Conservation (phyloP, 2,797 vertebrate species). For the Galaxias olidus region DNA sequence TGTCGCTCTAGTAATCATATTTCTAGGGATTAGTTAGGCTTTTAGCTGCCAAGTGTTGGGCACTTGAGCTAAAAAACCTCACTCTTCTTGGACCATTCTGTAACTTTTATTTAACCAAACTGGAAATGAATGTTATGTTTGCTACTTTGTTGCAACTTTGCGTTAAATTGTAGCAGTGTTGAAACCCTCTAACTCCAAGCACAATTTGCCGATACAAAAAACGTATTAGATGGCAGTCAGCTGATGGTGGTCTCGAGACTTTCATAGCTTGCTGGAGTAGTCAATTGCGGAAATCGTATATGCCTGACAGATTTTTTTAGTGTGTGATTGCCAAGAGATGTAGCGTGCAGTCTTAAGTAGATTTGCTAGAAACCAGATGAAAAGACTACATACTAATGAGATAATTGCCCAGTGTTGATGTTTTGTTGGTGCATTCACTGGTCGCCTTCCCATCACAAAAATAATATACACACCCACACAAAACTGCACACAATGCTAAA, state of each 20-base stretch:
- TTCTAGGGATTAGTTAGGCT: too few relatives aligned
- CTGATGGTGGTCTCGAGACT: not conserved
- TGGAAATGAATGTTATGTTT: not conserved
- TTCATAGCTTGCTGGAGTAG: not conserved
- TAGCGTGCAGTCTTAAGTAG: not conserved
- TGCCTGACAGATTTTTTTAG: not conserved
- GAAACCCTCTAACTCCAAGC: not conserved
- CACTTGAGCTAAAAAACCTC: too few relatives aligned
- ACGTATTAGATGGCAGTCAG: not conserved
- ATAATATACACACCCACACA: not conserved
- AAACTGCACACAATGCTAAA: not conserved
- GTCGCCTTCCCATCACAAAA: too few relatives aligned
- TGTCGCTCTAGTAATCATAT: too few relatives aligned
- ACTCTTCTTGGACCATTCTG: too few relatives aligned
- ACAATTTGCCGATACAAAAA: not conserved
- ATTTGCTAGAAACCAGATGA: not conserved
- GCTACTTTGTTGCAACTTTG: slow-evolving; percentile 4
- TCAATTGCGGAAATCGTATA: not conserved
- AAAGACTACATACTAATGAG: too few relatives aligned
- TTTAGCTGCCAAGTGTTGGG: too few relatives aligned
- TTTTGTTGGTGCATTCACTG: too few relatives aligned
- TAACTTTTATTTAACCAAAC: too few relatives aligned
- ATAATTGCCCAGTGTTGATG: too few relatives aligned
- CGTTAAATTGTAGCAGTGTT: not conserved
- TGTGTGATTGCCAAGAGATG: not conserved